These are phyloP conservation scores for Rallus limicola DNA, from an alignment of 2,113 vertebrate species.

Conservation along the genomic window DNA sequence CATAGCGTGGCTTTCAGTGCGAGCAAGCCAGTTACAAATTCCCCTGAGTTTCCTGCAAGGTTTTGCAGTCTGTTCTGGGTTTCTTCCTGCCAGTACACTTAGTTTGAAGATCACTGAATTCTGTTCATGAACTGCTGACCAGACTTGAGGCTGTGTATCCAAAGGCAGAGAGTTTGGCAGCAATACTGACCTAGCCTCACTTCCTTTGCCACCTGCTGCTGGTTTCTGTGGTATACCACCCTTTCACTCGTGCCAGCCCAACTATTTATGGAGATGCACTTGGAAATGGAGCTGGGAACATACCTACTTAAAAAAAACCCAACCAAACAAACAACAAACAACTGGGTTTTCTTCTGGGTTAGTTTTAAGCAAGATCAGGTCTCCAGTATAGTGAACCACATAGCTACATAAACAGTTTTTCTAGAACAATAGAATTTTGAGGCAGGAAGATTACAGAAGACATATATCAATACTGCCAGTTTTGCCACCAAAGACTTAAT, in stretches of 20 bases:
- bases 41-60: neutral
- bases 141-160: neutral
- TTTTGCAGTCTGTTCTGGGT: neutral
- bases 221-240: conserved; percentile 5
- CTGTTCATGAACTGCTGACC: neutral
- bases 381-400: neutral
- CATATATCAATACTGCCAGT: neutral
- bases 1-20: neutral
- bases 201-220: conserved; percentile 29
- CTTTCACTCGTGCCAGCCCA: neutral
- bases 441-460: neutral
- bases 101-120: neutral
- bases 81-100: neutral
- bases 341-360: neutral
- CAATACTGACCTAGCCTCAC: neutral
- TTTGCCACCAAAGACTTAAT: neutral
- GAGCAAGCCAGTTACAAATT: neutral
- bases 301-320: neutral
- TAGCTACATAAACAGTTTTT: neutral
- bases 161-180: neutral
- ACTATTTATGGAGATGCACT: neutral
- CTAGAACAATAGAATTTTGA: neutral
- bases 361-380: neutral
- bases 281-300: neutral
- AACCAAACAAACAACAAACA: too few relatives aligned